Evolutionary conservation across 1,140 invertebrate genomes (phyloP).

Genomic region (Chironomus striatipennis): DNA sequence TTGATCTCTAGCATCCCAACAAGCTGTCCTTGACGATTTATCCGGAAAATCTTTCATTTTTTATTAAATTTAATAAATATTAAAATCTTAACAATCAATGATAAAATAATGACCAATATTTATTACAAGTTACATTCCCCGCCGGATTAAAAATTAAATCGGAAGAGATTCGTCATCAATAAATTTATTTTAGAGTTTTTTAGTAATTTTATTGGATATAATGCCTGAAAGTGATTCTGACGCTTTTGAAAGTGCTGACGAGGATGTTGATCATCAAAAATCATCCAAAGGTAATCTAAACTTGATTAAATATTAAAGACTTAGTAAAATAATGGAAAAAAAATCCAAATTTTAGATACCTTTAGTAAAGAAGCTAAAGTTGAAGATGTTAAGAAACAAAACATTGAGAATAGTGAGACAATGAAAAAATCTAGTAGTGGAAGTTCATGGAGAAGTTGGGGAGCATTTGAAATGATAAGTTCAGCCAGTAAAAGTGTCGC

Average conservation of each 20-base stretch:
- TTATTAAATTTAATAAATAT: neutral
- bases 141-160: no score
- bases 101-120: no score
- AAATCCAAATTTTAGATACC: neutral
- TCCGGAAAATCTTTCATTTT: conserved; percentile 50
- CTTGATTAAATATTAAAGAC: neutral
- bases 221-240: conserved; percentile 66
- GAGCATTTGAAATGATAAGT: conserved; percentile 60
- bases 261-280: conserved; percentile 40
- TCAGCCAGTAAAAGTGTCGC: conserved; percentile 63
- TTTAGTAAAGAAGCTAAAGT: neutral
- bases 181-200: no score
- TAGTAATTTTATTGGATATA: neutral
- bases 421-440: neutral
- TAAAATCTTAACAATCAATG: no score
- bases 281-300: neutral
- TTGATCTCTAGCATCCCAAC: conserved; percentile 75
- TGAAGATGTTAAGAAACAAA: conserved; percentile 30
- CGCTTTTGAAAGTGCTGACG: conserved; percentile 59
- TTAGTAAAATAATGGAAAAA: neutral
- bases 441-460: conserved; percentile 54
- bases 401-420: conserved; percentile 32
- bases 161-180: no score
- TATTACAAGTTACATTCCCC: no score
- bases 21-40: conserved; percentile 68